phyloP scores from a whole-genome alignment of 2,888 invertebrate genomes.

The Synanthedon vespiformis region DNA sequence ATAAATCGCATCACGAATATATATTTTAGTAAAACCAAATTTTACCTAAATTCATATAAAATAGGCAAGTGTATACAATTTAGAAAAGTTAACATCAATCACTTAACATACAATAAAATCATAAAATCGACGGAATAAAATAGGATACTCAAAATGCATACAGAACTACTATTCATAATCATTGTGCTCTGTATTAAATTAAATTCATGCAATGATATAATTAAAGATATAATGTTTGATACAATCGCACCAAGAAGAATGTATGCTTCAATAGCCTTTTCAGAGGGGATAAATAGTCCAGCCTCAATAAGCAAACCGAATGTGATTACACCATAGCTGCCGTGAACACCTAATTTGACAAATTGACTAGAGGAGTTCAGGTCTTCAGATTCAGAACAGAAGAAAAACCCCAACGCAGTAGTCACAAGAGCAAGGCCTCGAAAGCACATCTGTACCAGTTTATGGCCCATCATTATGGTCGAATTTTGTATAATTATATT shows the following conservation, averaged over 20 bases:
- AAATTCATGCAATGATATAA: neutral
- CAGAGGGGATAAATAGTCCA: neutral
- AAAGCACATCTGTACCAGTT: neutral
- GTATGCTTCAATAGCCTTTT: neutral
- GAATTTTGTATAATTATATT: too few relatives aligned
- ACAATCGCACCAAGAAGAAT: neutral
- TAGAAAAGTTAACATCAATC: too few relatives aligned
- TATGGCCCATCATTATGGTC: neutral
- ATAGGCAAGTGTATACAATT: too few relatives aligned
- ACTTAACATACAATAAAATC: neutral
- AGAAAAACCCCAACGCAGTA: neutral
- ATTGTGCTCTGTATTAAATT: neutral
- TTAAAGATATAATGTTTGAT: neutral
- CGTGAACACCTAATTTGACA: neutral
- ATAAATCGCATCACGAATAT: too few relatives aligned
- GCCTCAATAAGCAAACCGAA: neutral
- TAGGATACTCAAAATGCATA: neutral
- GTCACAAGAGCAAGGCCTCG: neutral
- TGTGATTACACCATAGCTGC: neutral
- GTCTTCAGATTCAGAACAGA: neutral
- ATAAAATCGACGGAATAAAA: neutral
- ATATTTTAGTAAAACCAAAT: neutral
- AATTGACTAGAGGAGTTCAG: neutral
- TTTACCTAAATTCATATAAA: neutral
- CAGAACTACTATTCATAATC: neutral